Evolutionary conservation across 2,888 invertebrate species (phyloP), one percentile per base, ranked within the genome.

Genomic region (Sesia apiformis): DNA sequence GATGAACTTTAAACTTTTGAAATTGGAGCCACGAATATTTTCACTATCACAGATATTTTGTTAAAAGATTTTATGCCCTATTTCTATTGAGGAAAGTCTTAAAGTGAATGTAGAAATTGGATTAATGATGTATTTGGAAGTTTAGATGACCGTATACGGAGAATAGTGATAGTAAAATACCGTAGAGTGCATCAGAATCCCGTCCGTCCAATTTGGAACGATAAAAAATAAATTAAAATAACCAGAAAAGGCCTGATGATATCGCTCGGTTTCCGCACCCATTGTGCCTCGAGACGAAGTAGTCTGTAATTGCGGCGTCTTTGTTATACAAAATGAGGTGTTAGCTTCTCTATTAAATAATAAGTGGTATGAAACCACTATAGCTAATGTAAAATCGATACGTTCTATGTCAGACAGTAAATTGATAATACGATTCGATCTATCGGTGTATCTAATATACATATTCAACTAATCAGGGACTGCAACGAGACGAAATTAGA

Each of bases 211-310:
- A 86, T 84, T 81, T 78, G 78, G 79, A 72, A 70, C 73, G 83
- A 86, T 87, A 89, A 88, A 88, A 88, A 89, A 87, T 77, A 86
- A 89, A 88, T 88, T 87, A 88, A 88, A 86, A 81, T 82, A 84
- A 81, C 73, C 76, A 73, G 68, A 69, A 70, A 69, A 66, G 67
- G 68, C 69, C 69, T 66, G 87, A 88, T 87, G 86, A 84, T 87
- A 88, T 85, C 84, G 84, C 84, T 82, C 80, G 70, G 64, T 72
- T 70, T 74, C 72, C 75, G 72, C 71, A 69, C 65, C 81, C 70
- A 87, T 87, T 87, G 85, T 87, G 70, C 76, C 75, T 69, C 70
- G 66, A 70, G 72, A 81, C 77, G 77, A 77, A 73, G 81, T 76
- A 81, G 78, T 75, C 75, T 80, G 81, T 86, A 89, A 89, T 87